Evolutionary conservation across 2,113 vertebrate genomes (phyloP).

Genomic region (Camarhynchus parvulus): DNA sequence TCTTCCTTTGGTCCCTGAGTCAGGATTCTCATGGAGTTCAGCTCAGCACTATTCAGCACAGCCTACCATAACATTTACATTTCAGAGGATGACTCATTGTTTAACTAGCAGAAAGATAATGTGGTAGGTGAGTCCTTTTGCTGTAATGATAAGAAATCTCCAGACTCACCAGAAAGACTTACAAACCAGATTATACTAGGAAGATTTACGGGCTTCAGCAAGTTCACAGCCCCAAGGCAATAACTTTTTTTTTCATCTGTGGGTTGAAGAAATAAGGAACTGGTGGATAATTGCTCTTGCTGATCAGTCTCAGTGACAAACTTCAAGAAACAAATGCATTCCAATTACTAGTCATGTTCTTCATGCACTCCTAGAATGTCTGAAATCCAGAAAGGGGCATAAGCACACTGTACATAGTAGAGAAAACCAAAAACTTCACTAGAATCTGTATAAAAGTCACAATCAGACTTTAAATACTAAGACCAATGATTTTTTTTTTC

Average conservation of each 20-base stretch:
- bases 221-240: not conserved
- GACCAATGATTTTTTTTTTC: fast-evolving
- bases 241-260: not conserved
- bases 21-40: not conserved
- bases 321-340: not conserved
- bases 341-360: not conserved
- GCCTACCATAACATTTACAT: not conserved
- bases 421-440: not conserved
- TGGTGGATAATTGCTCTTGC: not conserved
- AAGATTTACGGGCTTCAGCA: not conserved
- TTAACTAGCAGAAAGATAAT: not conserved
- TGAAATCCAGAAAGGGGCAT: not conserved
- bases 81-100: not conserved
- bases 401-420: not conserved
- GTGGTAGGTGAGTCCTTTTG: not conserved
- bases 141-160: not conserved
- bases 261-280: not conserved
- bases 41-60: not conserved
- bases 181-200: not conserved
- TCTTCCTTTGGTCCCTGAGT: not conserved
- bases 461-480: not conserved
- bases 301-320: not conserved
- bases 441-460: not conserved
- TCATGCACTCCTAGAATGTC: not conserved
- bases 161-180: not conserved